Evolutionary conservation across 37 sponge, comb jelly and placozoan genomes (phyloP), one percentile per base, ranked within the genome.

Genomic region (Chondrosia reniformis): DNA sequence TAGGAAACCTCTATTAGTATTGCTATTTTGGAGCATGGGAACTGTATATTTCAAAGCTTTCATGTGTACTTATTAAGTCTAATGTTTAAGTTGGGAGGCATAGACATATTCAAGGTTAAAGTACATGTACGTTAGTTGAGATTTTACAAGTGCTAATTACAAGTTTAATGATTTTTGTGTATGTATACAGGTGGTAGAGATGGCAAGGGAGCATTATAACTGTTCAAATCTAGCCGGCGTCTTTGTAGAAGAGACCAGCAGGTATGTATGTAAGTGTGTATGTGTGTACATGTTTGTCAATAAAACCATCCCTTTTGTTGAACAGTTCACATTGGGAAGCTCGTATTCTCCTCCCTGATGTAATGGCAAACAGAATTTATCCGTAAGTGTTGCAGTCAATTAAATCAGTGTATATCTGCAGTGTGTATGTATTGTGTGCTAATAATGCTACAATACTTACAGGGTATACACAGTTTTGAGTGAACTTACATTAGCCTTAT

Each of bases 401-500:
- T n/a, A n/a, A n/a, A n/a, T n/a, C n/a, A n/a, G n/a, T n/a, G n/a
- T n/a, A n/a, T n/a, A n/a, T n/a, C n/a, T n/a, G n/a, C n/a, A n/a
- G n/a, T n/a, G n/a, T n/a, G n/a, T n/a, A n/a, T n/a, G n/a, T n/a
- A n/a, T n/a, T n/a, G n/a, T n/a, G n/a, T n/a, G n/a, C n/a, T n/a
- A n/a, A n/a, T n/a, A n/a, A n/a, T n/a, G n/a, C n/a, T n/a, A n/a
- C n/a, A n/a, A n/a, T n/a, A n/a, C n/a, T n/a, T 62, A 28, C 80
- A 79, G 80, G 32, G 71, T 27, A n/a, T 79, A 85, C 57, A 55
- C 62, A 0, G 49, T 71, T 3, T 33, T 79, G 19, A 85, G 75
- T 54, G 57, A 73, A 46, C 79, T 85, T 63, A 85, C 85, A 0
- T 49, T 78, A 39, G 46, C 55, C 15, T 39, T 79, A 15, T 58